Evolutionary conservation across 2,888 invertebrate species (phyloP).

Genomic region (Macrosiphum euphorbiae): DNA sequence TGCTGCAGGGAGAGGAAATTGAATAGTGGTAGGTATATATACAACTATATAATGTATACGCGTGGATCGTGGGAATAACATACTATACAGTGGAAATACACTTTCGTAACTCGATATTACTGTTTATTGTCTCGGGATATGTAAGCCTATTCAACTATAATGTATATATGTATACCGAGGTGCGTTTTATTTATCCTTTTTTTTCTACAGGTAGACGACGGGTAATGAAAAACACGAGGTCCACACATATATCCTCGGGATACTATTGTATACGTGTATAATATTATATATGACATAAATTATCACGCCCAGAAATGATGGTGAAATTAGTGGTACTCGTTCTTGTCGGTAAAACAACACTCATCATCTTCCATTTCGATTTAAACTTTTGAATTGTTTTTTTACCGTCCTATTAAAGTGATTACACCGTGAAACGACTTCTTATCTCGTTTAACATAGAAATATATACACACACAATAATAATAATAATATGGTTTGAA

Average conservation of each 20-base stretch:
- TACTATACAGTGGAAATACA: conserved; percentile 24
- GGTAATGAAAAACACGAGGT: conserved; percentile 42
- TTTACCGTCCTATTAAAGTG: conserved; percentile 3
- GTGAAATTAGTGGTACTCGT: conserved; percentile 49
- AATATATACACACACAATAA: not conserved
- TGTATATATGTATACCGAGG: conserved; percentile 8
- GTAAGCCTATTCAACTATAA: conserved; percentile 28
- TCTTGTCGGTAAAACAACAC: conserved; percentile 18
- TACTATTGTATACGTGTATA: conserved; percentile 7
- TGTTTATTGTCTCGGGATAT: conserved; percentile 46
- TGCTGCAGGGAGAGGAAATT: not conserved
- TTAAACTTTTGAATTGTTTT: conserved; percentile 51
- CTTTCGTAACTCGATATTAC: conserved; percentile 63
- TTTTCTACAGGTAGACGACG: conserved; percentile 30
- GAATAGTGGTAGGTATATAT: conserved; percentile 6
- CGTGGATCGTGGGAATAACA: conserved; percentile 47
- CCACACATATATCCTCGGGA: conserved; percentile 39
- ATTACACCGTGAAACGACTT: conserved; percentile 51
- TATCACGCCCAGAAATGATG: conserved; percentile 44
- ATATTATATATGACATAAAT: conserved; percentile 41
- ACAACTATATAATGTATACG: not conserved
- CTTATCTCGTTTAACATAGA: conserved; percentile 23
- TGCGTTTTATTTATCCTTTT: conserved; percentile 37
- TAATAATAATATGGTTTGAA: not conserved
- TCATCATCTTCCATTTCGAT: conserved; percentile 23